Percentiles rank a stretch among this genome's conserved stretches.
phyloP scores from a whole-genome alignment of 2,113 vertebrate genomes.

The Ptyas mucosa region DNA sequence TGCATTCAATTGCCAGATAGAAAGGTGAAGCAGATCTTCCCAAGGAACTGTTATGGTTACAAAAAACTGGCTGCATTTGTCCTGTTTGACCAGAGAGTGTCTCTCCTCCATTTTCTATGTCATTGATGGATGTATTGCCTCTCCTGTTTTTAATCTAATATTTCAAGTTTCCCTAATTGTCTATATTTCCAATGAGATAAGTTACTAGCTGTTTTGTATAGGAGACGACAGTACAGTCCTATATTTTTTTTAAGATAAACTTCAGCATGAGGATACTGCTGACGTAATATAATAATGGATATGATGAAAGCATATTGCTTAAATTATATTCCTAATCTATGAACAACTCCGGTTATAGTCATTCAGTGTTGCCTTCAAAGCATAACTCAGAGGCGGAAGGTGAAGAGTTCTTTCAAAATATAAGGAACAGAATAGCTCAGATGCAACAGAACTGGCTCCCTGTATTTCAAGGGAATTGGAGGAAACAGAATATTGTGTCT shows the following conservation, averaged over 20 bases:
- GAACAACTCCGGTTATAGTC: neutral
- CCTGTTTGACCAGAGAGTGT: fast-evolving
- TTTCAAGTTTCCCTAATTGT: neutral
- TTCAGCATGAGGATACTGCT: neutral
- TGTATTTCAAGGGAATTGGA: neutral
- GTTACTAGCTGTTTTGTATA: neutral
- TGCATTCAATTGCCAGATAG: conserved; percentile 33
- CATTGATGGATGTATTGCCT: neutral
- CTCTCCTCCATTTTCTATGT: neutral
- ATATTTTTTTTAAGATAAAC: neutral
- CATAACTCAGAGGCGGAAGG: neutral
- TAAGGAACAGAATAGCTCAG: neutral
- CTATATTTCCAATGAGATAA: neutral
- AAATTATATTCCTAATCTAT: neutral
- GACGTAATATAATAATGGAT: neutral
- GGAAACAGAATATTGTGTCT: neutral
- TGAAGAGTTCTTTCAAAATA: neutral
- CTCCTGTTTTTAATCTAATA: neutral
- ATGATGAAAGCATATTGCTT: neutral
- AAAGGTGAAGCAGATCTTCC: neutral
- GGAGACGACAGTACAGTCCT: neutral
- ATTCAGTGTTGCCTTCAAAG: neutral
- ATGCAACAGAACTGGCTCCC: neutral
- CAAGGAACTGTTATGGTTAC: neutral
- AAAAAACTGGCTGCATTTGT: neutral